Conservation (phyloP, 2,113 vertebrate genomes). For the Microtus ochrogaster region DNA sequence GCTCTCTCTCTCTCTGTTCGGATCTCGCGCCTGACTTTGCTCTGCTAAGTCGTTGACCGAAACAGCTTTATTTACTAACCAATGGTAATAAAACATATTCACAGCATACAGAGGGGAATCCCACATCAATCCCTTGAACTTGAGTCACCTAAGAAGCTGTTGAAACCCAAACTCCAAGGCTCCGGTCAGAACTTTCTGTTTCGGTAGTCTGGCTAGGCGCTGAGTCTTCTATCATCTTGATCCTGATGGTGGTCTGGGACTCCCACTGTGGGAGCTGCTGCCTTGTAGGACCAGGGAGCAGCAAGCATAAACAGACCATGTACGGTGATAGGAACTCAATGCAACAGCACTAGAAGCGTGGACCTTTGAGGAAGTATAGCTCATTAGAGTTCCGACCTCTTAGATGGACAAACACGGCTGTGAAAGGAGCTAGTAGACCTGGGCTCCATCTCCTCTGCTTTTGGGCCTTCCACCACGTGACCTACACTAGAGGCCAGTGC, state of each 20-base stretch:
- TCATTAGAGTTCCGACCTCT: background rate
- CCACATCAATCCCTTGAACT: background rate
- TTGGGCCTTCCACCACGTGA: background rate
- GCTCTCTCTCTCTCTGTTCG: too few species aligned
- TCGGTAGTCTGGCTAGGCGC: background rate
- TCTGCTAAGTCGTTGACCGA: too few species aligned
- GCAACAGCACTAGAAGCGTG: background rate
- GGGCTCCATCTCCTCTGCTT: background rate
- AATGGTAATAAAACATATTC: too few species aligned
- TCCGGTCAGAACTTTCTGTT: background rate
- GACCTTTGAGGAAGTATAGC: background rate
- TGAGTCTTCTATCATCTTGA: background rate
- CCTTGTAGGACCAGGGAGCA: background rate
- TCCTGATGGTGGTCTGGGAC: background rate
- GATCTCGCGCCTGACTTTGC: too few species aligned
- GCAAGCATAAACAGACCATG: background rate
- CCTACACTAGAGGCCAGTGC: background rate
- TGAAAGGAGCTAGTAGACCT: background rate
- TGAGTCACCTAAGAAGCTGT: background rate
- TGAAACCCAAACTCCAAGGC: background rate
- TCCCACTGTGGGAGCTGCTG: background rate
- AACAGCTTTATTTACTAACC: too few species aligned
- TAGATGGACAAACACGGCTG: fast-evolving
- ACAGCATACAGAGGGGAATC: too few species aligned
- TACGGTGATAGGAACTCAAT: background rate